phyloP scores from a whole-genome alignment of 2,888 invertebrate species.

The Aphodius granarius region DNA sequence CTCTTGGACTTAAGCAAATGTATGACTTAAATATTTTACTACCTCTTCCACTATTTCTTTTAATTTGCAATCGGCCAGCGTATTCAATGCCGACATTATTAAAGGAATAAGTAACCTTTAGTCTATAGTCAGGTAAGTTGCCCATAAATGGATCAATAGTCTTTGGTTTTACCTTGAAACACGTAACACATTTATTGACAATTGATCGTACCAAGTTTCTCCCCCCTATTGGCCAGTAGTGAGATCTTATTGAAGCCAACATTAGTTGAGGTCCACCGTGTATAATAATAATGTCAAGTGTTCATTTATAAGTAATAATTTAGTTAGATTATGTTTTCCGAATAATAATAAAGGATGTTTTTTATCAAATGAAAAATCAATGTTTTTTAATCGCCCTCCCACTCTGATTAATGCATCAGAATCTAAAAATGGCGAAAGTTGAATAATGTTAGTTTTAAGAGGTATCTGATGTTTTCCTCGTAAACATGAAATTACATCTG shows the following conservation, averaged over 20 bases:
- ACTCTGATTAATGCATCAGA: constrained; percentile 3
- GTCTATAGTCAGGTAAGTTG: constrained; percentile 18
- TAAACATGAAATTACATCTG: background rate
- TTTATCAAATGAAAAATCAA: background rate
- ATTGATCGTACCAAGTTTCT: constrained; percentile 10
- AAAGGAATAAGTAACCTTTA: constrained; percentile 12
- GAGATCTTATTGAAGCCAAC: background rate
- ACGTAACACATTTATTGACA: constrained; percentile 17
- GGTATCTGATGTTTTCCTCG: background rate
- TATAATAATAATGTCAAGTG: background rate
- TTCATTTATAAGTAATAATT: background rate
- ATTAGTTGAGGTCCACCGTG: background rate
- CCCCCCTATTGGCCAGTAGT: constrained; percentile 16
- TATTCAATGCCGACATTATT: constrained; percentile 28
- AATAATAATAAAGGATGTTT: constrained; percentile 4
- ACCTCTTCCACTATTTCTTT: background rate
- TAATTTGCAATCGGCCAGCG: constrained; percentile 26
- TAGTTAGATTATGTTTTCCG: background rate
- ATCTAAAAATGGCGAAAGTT: background rate
- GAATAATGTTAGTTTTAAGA: background rate
- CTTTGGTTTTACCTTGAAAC: constrained; percentile 21
- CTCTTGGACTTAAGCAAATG: constrained; percentile 10
- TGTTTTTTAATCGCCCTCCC: background rate
- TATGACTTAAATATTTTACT: background rate
- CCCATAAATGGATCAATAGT: constrained; percentile 4